Percentiles rank a stretch among this genome's conserved stretches.
Conservation (phyloP, 1,140 invertebrate genomes). For the Centruroides sculpturatus region DNA sequence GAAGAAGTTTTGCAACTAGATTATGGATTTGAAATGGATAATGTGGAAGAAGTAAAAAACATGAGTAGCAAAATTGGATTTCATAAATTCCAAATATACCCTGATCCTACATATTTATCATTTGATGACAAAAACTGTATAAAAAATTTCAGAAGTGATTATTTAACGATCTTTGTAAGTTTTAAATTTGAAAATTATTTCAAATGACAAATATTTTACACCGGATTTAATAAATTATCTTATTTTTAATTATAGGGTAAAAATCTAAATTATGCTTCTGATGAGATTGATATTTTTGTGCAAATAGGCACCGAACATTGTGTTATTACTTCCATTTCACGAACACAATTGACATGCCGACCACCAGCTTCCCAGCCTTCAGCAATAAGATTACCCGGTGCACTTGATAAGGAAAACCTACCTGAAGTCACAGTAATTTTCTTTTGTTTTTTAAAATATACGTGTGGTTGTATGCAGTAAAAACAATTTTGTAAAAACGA, state of each 20-base stretch:
- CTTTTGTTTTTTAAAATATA: too few species aligned
- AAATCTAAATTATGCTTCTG: constrained; percentile 76
- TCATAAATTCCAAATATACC: constrained; percentile 68
- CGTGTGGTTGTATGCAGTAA: too few species aligned
- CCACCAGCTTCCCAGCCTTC: constrained; percentile 60
- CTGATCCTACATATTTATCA: constrained; percentile 73
- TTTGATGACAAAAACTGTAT: constrained; percentile 66
- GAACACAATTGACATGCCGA: constrained; percentile 76
- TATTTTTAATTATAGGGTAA: constrained; percentile 43
- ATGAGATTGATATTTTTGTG: constrained; percentile 77
- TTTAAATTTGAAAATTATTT: too few species aligned
- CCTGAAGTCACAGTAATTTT: too few species aligned
- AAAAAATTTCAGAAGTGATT: constrained; percentile 91
- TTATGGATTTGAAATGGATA: constrained; percentile 52
- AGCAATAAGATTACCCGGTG: constrained; percentile 20
- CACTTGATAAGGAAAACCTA: too few species aligned
- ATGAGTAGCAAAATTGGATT: constrained; percentile 41
- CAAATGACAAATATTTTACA: too few species aligned
- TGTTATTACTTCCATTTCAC: constrained; percentile 79
- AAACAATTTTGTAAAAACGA: too few species aligned
- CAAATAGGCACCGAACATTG: constrained; percentile 76
- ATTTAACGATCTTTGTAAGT: constrained; percentile 79
- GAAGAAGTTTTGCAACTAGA: constrained; percentile 59
- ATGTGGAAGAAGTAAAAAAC: constrained; percentile 69
- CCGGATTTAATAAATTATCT: background rate